Evolutionary conservation across 2,797 vertebrate genomes (phyloP), one percentile per base, ranked within the genome.

Genomic region (Botia almorhae): DNA sequence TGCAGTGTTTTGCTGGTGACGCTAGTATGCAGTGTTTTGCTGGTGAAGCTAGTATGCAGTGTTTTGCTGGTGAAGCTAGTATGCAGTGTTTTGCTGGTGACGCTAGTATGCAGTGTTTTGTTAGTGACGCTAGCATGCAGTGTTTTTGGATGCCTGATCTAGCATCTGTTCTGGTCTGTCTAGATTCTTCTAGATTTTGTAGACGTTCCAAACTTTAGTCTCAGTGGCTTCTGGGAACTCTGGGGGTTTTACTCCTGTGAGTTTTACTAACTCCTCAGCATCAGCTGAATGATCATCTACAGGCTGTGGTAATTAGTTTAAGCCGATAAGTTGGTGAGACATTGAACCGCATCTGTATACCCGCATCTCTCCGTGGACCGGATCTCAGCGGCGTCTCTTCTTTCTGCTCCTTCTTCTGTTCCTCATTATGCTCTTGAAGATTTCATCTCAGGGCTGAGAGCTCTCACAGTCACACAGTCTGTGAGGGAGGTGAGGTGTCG

Each of bases 361-460:
- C 21, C 69, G 33, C 46, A 17, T 50, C 36, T 78, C 36, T 48
- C 60, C 39, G 19, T 56, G 68, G 56, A 58, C 33, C 74, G 46
- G 51, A 76, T 43, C 67, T 78, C 67, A 21, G 43, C 67, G 50
- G 55, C 67, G 70, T 56, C 26, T 61, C 23, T 48, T 60, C 61
- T 65, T 23, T 69, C 39, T 26, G 65, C 83, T 74, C 69, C 51
- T 55, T 39, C 76, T 86, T 81, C 68, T 69, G 70, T 69, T 80
- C 81, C 81, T 67, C 73, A 70, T 73, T 76, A 56, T 75, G 23
- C 33, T 33, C 33, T 29, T 29, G 29, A 29, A 29, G 63, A 3
- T 29, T 7, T 36, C 21, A 56, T 1, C 1, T 78, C 76, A 60
- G 63, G 26, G 29, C 63, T 10, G 14, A 23, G 50, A 43, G 67